Evolutionary conservation across 2,113 vertebrate species (phyloP), one percentile per base, ranked within the genome.

Genomic region (Eretmochelys imbricata): DNA sequence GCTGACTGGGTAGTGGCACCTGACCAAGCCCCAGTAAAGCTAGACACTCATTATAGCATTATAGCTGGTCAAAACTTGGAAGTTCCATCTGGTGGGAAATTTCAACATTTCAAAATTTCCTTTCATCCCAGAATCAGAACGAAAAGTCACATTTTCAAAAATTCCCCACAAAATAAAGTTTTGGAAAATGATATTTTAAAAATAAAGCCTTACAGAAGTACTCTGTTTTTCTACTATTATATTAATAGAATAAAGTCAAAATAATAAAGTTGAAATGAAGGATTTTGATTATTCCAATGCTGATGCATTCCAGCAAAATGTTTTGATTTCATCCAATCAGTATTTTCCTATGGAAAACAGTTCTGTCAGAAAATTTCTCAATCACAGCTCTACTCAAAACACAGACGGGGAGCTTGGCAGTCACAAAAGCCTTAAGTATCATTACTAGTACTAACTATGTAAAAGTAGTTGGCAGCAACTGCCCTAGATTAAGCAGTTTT

Each of bases 371-470:
- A 10, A 2, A 27, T 80, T 91, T 38, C n/a, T 57, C 29, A 72
- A 91, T 54, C 5, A 8, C 19, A 76, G 42, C n/a, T 82, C 42
- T 50, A 81, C 42, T 85, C 49, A 5, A 96, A 89, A 50, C 38
- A 82, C 46, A 87, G 29, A 3, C 1, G 38, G 17, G 13, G 29
- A 86, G 53, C 31, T 78, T 80, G 81, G 46, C 49, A 89, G 91
- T 10, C 69, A 65, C 55, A 31, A 85, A 59, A 1, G 1, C 25
- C 31, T 65, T 27, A 78, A 88, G 31, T 24, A 46, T 13, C 0
- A 0, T 54, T 62, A 86, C 50, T 10, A 22, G 25, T 5, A 51
- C 49, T 65, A n/a, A 0, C 0, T 2, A 46, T 1, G 3, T 8
- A 89, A 53, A 42, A 91, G 51, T 59, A 88, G 42, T 0, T 86